Evolutionary conservation across 2,888 invertebrate genomes (phyloP), one percentile per base, ranked within the genome.

Genomic region (Nomada fabriciana): DNA sequence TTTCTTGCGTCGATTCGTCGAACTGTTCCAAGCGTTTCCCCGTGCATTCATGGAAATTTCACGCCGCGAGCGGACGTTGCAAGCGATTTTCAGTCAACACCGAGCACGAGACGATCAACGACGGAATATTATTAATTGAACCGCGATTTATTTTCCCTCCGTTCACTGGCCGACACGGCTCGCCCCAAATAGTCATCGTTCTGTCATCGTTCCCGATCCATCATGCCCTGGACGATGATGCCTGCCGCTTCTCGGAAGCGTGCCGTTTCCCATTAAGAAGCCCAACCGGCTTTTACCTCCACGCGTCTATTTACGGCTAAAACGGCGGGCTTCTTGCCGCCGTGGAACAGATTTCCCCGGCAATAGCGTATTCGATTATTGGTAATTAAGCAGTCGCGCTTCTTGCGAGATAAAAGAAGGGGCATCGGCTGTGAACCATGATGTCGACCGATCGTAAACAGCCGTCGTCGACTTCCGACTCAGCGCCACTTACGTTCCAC

Each of bases 371-470:
- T 80, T 87, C 86, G 86, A 87, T 87, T 86, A 86, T 83, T 73
- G 80, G 77, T 76, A 86, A 86, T 87, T 87, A 88, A 88, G 79
- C 79, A 68, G 78, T 50, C 84, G 78, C 84, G 78, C 78, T 76
- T 80, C 77, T 80, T 70, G 47, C 76, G 72, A 83, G 88, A 88
- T 88, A 87, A 85, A 85, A 70, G 85, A 80, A 78, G 60, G 86
- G 85, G 87, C 88, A 88, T 13, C 76, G 87, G 82, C 87, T 82
- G 61, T 73, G 64, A 61, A 69, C 65, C 64, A 36, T 36, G 68
- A 25, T 11, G 25, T 15, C 47, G 47, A 20, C 47, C 68, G 74
- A 75, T 79, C 88, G 74, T 82, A 89, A 88, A 88, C 88, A 87
- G 85, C 80, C 88, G 71, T 84, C 72, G 86, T 25, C 59, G 73